Conservation (phyloP, 35 echinoderm and acorn worm species). For the Ophioderma brevispina region DNA sequence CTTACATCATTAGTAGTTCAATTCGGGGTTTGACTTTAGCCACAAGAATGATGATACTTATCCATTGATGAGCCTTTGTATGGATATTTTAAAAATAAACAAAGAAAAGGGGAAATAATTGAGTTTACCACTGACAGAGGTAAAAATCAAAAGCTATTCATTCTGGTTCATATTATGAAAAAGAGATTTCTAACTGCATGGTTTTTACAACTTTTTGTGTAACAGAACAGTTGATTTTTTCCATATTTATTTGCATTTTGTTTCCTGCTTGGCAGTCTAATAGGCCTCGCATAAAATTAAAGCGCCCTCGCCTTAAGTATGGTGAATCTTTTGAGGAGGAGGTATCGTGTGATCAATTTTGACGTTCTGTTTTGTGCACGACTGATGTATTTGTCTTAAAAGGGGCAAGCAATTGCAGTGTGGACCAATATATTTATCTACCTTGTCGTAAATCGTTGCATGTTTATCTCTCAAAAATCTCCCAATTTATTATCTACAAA, state of each 20-base stretch:
- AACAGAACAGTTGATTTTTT: background rate
- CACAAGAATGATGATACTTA: no score
- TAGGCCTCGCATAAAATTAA: background rate
- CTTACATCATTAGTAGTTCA: no score
- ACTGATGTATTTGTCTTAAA: background rate
- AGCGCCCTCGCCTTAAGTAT: conserved; percentile 3
- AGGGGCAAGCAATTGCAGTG: background rate
- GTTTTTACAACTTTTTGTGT: background rate
- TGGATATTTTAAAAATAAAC: no score
- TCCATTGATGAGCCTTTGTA: no score
- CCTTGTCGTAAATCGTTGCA: background rate
- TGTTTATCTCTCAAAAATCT: no score
- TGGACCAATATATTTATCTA: background rate
- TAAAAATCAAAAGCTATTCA: no score
- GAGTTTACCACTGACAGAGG: no score
- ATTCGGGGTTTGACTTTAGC: no score
- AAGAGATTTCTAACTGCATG: background rate
- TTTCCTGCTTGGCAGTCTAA: conserved; percentile 9
- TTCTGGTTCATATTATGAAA: background rate
- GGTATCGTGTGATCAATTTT: background rate
- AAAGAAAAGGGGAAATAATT: no score
- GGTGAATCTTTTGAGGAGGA: conserved; percentile 2
- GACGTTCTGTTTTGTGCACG: background rate
- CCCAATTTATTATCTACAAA: no score
- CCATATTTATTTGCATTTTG: background rate